A percentile compares a stretch with the other conserved stretches of the same genome.
Conservation (phyloP, 1,140 invertebrate genomes). For the Homarus americanus region DNA sequence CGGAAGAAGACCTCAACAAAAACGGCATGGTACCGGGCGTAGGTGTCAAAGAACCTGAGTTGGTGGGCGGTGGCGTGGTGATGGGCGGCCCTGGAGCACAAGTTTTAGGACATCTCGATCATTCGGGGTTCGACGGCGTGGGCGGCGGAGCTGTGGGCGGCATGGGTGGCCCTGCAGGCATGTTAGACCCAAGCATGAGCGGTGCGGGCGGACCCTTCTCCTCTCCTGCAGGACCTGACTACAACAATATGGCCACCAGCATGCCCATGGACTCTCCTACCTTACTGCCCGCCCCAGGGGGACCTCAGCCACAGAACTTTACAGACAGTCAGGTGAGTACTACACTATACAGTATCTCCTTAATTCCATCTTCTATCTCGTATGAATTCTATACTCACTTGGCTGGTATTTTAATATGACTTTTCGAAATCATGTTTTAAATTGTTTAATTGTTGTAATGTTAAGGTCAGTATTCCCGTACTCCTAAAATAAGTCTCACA, state of each 20-base stretch:
- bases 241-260: slow-evolving; percentile 72
- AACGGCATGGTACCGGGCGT: slow-evolving; percentile 77
- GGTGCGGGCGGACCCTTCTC: slow-evolving; percentile 56
- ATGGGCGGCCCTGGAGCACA: slow-evolving; percentile 60
- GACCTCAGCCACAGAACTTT: slow-evolving; percentile 73
- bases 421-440: too few species aligned
- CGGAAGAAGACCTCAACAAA: slow-evolving; percentile 87
- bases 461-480: too few species aligned
- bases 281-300: slow-evolving; percentile 50
- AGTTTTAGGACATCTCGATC: slow-evolving; percentile 70
- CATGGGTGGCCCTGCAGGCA: slow-evolving; percentile 63
- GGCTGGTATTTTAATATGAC: too few species aligned
- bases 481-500: too few species aligned
- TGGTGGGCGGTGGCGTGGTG: slow-evolving; percentile 68
- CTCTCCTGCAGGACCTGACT: slow-evolving; percentile 61
- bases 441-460: too few species aligned
- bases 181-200: slow-evolving; percentile 61
- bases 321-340: slow-evolving; percentile 69
- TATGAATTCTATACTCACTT: too few species aligned
- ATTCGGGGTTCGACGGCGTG: slow-evolving; percentile 66
- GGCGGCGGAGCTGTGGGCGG: slow-evolving; percentile 50
- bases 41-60: slow-evolving; percentile 55
- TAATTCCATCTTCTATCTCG: too few species aligned
- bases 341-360: too few species aligned
- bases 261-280: slow-evolving; percentile 74